These are phyloP conservation scores for Drosophila cognata DNA, from an alignment of 2,888 invertebrate species.

Conservation along the genomic window DNA sequence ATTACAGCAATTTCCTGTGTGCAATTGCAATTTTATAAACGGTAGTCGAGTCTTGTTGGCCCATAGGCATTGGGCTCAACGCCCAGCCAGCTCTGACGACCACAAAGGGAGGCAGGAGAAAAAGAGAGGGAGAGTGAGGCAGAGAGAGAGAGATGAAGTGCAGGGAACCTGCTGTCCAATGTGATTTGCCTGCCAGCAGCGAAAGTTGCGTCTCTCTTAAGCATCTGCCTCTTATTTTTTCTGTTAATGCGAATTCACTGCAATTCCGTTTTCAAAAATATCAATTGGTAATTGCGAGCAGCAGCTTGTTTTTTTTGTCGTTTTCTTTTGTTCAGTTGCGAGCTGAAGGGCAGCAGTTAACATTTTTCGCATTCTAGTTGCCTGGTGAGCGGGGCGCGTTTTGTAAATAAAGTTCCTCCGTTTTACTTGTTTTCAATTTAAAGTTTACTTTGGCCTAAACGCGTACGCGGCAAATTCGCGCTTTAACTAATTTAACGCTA, in stretches of 20 bases:
- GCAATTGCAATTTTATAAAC: conserved; percentile 76
- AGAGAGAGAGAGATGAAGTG: neutral
- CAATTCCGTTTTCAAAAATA: conserved; percentile 11
- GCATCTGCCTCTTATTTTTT: conserved; percentile 28
- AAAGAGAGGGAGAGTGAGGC: conserved; percentile 1
- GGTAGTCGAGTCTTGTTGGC: conserved; percentile 69
- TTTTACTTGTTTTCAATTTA: conserved; percentile 4
- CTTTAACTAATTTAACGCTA: conserved; percentile 74
- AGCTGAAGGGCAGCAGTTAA: conserved; percentile 12
- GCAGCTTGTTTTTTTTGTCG: neutral
- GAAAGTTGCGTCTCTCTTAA: conserved; percentile 36
- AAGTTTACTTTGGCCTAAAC: conserved; percentile 31
- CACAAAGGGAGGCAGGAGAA: neutral
- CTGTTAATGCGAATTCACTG: conserved; percentile 18
- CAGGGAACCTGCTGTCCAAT: conserved; percentile 1
- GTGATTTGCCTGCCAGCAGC: conserved; percentile 54
- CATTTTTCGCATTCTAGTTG: conserved; percentile 13
- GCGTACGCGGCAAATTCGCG: conserved; percentile 68
- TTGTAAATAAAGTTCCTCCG: conserved; percentile 10
- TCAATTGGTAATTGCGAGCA: conserved; percentile 28
- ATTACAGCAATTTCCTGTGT: conserved; percentile 78
- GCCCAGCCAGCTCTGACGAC: conserved; percentile 12
- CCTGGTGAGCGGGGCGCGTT: conserved; percentile 1
- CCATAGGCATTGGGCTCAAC: conserved; percentile 32
- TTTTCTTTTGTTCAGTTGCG: neutral